Evolutionary conservation across 2,888 invertebrate genomes (phyloP).

Genomic region (Calameuta idolon): DNA sequence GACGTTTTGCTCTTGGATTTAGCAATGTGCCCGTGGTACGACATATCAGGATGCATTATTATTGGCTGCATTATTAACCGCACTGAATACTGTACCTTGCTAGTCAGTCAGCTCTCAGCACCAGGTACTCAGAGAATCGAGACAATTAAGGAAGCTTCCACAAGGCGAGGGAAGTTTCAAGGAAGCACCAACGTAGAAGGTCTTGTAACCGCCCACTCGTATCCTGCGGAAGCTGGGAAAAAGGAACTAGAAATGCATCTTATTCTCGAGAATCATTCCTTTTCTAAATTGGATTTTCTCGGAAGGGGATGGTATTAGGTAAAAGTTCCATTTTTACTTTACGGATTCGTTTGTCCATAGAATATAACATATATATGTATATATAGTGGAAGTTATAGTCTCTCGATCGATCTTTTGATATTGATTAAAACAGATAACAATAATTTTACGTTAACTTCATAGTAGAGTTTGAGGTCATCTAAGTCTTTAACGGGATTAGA

Average conservation of each 20-base stretch:
- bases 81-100: constrained; percentile 23
- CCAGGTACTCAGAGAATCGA: neutral
- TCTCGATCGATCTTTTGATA: neutral
- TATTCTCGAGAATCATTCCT: neutral
- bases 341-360: neutral
- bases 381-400: no score
- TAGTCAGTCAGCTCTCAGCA: neutral
- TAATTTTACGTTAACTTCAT: neutral
- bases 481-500: neutral
- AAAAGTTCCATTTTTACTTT: neutral
- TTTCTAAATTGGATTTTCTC: neutral
- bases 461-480: neutral
- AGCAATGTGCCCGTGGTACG: constrained; percentile 46
- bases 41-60: constrained; percentile 55
- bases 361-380: neutral
- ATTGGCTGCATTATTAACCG: constrained; percentile 60
- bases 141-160: neutral
- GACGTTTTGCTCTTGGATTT: constrained; percentile 57
- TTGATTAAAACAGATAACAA: neutral
- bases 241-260: neutral
- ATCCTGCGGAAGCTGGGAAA: neutral
- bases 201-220: neutral
- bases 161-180: neutral
- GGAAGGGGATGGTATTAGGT: neutral
- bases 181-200: neutral